Base-by-base conservation (phyloP, 2,113 vertebrate species). In the Ophthalmolycus amberensis region DNA sequence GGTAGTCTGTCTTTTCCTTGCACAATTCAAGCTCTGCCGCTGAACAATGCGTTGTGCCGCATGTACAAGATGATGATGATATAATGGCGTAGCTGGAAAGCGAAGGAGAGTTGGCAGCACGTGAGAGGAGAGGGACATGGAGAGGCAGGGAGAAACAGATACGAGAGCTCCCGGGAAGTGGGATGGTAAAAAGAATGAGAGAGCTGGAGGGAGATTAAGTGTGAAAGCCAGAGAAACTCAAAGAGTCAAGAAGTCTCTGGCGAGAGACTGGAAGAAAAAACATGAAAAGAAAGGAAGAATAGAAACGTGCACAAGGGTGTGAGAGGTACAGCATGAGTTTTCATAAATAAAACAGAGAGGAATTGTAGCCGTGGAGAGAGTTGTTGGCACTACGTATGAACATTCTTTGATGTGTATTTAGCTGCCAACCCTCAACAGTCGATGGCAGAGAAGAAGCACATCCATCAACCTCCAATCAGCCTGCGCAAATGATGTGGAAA, bases 1-100 rank as follows among this genome's bases (percentile, higher is more conserved):
- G 91, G 86, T 91, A 84, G 88, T 90, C 90, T 93, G 90, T 94
- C 66, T 87, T 65, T 74, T 83, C 70, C 60, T 79, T 85, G 83
- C 89, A 90, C 79, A 86, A 48, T 89, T 90, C 83, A 77, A 88
- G 73, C 88, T 88, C 84, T 70, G 25, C 79, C 62, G 75, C 70
- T 40, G 76, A 87, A 89, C 84, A 69, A 29, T 81, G 81, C 59
- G 63, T 46, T 64, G 67, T 54, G 71, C 77, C 80, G 77, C 80
- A 82, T 84, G 67, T 85, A 76, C 80, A 80, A 77, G 60, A 77
- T 83, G 82, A 85, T 85, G 75, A 89, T 89, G 75, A 88, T 89
- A 89, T 88, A 88, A 90, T 91, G 62, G 68, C 37, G 56, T 5
- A 75, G 75, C 73, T 79, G 81, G 84, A 75, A 82, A 85, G 40